Evolutionary conservation across 2,888 invertebrate species (phyloP).

Genomic region (Lasioglossum villosulum): DNA sequence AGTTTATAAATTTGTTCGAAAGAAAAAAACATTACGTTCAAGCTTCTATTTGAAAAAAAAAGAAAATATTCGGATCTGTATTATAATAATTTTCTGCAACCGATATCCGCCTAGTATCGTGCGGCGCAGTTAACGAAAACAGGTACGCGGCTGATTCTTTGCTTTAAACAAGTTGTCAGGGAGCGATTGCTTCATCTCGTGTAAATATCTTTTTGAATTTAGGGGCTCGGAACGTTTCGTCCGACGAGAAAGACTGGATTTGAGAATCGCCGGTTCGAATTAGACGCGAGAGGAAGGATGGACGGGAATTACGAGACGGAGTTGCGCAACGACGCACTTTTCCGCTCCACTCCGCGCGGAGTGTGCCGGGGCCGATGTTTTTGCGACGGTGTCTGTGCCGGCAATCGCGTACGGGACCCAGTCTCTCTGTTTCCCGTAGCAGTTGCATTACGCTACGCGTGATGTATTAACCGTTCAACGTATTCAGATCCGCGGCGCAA

Average conservation of each 20-base stretch:
- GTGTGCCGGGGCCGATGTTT: slow-evolving; percentile 75
- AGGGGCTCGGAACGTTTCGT: not conserved
- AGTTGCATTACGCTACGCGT: slow-evolving; percentile 50
- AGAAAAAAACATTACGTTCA: not conserved
- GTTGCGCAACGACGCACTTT: slow-evolving; percentile 65
- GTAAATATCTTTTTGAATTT: slow-evolving; percentile 14
- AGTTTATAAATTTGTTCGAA: not conserved
- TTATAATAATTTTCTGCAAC: not conserved
- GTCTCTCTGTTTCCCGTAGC: slow-evolving; percentile 48
- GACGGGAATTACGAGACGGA: slow-evolving; percentile 54
- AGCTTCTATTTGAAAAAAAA: not conserved
- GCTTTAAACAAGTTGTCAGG: not conserved
- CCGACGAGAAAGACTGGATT: not conserved
- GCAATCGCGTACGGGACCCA: slow-evolving; percentile 43
- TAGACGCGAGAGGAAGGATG: slow-evolving; percentile 37
- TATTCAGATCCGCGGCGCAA: slow-evolving; percentile 62
- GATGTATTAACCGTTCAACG: slow-evolving; percentile 74
- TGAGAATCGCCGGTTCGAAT: slow-evolving; percentile 41
- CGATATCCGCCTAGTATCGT: not conserved
- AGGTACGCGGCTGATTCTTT: slow-evolving; percentile 13
- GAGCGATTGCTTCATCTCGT: not conserved
- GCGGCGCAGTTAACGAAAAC: not conserved
- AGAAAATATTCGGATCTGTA: not conserved
- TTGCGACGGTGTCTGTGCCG: slow-evolving; percentile 71
- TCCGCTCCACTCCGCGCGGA: slow-evolving; percentile 35